A percentile compares a stretch with the other conserved stretches of the same genome.
phyloP scores from a whole-genome alignment of 2,113 vertebrate genomes.

The Columbina picui region DNA sequence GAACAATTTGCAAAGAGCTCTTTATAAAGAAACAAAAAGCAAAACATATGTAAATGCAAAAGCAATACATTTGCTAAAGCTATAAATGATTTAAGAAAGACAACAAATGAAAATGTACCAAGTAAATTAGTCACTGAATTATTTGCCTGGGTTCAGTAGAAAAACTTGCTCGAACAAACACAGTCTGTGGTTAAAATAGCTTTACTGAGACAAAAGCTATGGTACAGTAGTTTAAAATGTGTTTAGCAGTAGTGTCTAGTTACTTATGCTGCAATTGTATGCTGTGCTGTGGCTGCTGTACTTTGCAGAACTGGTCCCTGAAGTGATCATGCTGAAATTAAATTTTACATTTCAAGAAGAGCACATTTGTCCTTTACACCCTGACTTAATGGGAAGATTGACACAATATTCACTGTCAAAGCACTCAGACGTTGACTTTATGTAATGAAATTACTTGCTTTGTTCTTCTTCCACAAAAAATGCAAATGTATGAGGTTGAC shows the following conservation, averaged over 20 bases:
- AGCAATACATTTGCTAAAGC: neutral
- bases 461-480: conserved; percentile 9
- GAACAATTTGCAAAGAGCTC: neutral
- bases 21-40: neutral
- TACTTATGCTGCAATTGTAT: neutral
- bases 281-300: neutral
- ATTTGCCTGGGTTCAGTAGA: neutral
- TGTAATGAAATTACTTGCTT: neutral
- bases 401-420: neutral
- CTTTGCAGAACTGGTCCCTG: conserved; percentile 11
- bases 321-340: conserved; percentile 1
- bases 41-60: neutral
- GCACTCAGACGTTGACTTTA: neutral
- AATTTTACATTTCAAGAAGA: neutral
- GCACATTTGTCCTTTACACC: neutral
- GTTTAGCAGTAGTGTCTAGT: neutral
- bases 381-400: neutral
- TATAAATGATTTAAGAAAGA: neutral
- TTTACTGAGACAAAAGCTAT: neutral
- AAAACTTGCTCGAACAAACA: neutral
- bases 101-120: neutral
- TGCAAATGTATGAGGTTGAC: neutral
- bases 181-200: neutral
- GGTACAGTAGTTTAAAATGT: neutral
- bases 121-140: neutral